Evolutionary conservation across 2,113 vertebrate species (phyloP).

Genomic region (Genyomyrus donnyi): DNA sequence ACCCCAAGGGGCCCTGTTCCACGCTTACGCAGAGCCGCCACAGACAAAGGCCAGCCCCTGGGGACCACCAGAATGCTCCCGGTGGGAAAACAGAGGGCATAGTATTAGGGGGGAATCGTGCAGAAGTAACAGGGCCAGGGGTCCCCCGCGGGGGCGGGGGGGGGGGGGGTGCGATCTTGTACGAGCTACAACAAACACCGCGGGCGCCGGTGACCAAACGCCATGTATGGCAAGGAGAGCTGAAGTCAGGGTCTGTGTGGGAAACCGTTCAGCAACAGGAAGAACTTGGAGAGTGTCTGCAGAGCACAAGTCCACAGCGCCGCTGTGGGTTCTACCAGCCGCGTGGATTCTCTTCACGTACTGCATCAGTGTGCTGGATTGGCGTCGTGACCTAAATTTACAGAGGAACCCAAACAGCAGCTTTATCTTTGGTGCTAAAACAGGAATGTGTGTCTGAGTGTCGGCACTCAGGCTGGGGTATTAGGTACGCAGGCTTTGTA

Average conservation of each 20-base stretch:
- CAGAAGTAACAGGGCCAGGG: not conserved
- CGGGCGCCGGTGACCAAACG: not conserved
- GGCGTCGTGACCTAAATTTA: not conserved
- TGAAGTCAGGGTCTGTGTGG: not conserved
- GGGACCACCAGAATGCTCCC: not conserved
- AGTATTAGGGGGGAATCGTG: not conserved
- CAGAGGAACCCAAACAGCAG: not conserved
- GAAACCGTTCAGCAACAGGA: not conserved
- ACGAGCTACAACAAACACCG: not conserved
- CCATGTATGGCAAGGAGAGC: not conserved
- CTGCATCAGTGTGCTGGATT: not conserved
- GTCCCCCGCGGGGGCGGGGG: not conserved
- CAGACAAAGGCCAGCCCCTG: not conserved
- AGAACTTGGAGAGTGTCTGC: not conserved
- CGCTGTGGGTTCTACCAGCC: not conserved
- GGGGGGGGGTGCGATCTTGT: too few species aligned
- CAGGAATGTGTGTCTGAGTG: not conserved
- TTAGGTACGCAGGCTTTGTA: not conserved
- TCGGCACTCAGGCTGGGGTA: not conserved
- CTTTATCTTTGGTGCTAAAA: not conserved
- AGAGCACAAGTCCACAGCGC: not conserved
- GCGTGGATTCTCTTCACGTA: not conserved
- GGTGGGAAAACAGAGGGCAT: not conserved
- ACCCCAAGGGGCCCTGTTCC: conserved; percentile 12
- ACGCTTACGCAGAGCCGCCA: not conserved